Evolutionary conservation across 2,113 vertebrate species (phyloP).

Genomic region (Odocoileus virginianus): DNA sequence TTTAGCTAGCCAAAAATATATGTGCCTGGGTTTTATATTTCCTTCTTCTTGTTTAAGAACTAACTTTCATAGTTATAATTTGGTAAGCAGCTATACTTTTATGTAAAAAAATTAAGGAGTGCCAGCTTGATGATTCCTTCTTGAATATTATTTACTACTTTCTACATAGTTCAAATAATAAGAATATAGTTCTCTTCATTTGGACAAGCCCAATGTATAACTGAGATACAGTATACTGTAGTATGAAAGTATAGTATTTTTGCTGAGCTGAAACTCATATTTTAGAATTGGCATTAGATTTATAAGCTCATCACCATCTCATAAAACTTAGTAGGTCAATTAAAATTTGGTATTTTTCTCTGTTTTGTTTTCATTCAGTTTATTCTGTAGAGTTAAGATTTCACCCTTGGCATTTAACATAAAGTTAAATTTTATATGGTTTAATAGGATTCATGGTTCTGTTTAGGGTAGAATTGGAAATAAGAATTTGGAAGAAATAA

Average conservation of each 20-base stretch:
- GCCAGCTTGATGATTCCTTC: background rate
- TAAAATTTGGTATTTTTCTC: background rate
- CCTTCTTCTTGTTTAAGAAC: slow-evolving; percentile 26
- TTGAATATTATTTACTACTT: slow-evolving; percentile 17
- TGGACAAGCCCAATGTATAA: background rate
- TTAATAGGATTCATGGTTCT: background rate
- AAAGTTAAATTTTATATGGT: slow-evolving; percentile 1
- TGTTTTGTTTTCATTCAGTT: background rate
- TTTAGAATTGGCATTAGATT: background rate
- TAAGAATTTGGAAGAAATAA: slow-evolving; percentile 4
- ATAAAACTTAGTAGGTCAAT: background rate
- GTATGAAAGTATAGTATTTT: background rate
- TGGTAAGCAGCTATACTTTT: background rate
- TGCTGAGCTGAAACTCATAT: background rate
- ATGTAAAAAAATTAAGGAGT: background rate
- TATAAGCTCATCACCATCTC: slow-evolving; percentile 7
- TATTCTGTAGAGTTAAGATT: background rate
- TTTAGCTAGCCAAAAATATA: slow-evolving; percentile 22
- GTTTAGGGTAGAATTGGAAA: slow-evolving; percentile 27
- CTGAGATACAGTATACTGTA: background rate
- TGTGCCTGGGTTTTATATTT: slow-evolving; percentile 2
- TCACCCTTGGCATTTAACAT: background rate
- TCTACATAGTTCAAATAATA: slow-evolving; percentile 7
- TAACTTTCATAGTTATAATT: slow-evolving; percentile 1
- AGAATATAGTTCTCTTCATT: background rate